Percentiles rank a stretch among this genome's conserved stretches.
These are phyloP conservation scores for Pogona vitticeps DNA, from an alignment of 2,113 vertebrate species.

Conservation along the genomic window DNA sequence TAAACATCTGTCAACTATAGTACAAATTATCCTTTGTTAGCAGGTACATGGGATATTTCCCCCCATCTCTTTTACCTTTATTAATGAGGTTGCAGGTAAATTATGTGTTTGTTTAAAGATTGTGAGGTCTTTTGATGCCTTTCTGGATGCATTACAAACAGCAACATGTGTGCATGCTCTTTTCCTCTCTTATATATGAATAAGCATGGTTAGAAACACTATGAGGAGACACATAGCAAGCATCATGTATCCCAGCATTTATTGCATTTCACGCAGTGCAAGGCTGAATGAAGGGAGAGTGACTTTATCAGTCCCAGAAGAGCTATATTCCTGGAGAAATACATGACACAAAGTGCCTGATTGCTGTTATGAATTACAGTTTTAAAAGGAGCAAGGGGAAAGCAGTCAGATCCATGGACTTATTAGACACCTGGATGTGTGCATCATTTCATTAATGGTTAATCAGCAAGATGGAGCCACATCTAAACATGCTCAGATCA, in stretches of 20 bases:
- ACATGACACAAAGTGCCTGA: constrained; percentile 46
- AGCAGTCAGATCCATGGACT: constrained; percentile 2
- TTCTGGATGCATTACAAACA: constrained; percentile 3
- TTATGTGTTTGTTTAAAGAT: constrained; percentile 1
- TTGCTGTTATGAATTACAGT: constrained; percentile 55
- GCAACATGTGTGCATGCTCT: background rate
- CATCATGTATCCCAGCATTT: constrained; percentile 52
- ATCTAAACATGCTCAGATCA: constrained; percentile 39
- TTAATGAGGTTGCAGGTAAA: background rate
- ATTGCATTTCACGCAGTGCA: constrained; percentile 58
- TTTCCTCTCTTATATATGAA: constrained; percentile 21
- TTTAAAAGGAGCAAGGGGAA: constrained; percentile 46
- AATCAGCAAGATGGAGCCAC: constrained; percentile 43
- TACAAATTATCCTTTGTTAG: background rate
- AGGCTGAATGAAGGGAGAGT: constrained; percentile 66
- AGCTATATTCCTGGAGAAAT: constrained; percentile 67
- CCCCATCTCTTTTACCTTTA: constrained; percentile 9
- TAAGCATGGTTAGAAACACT: constrained; percentile 25
- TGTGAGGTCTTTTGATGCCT: constrained; percentile 3
- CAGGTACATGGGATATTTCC: constrained; percentile 7
- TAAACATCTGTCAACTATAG: background rate
- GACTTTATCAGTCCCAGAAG: constrained; percentile 64
- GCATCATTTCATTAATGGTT: constrained; percentile 45
- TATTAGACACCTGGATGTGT: constrained; percentile 37
- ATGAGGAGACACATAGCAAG: constrained; percentile 40